Percentiles rank a stretch among this genome's conserved stretches.
Evolutionary conservation across 2,888 invertebrate species (phyloP).

Genomic region (Orthonychiurus folsomi): DNA sequence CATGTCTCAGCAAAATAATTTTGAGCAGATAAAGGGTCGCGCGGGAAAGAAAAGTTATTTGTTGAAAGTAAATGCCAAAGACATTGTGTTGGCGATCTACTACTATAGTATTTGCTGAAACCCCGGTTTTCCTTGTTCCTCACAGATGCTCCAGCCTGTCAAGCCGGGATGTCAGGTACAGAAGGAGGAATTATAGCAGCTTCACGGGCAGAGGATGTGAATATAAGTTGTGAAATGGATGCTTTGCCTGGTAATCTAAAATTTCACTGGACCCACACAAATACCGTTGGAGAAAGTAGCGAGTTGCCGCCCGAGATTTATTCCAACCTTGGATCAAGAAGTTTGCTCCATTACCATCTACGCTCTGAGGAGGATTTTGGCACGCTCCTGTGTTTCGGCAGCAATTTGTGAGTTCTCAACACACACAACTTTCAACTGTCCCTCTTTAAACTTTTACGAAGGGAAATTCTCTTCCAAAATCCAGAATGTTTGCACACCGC

Average conservation of each 20-base stretch:
- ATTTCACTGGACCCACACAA: constrained; percentile 40
- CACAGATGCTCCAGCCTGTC: constrained; percentile 40
- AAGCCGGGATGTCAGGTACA: constrained; percentile 39
- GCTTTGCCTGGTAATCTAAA: constrained; percentile 39
- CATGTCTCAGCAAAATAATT: no score
- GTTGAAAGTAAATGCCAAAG: no score
- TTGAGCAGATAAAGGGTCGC: no score
- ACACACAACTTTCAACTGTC: no score
- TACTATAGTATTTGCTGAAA: no score
- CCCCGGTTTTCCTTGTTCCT: no score
- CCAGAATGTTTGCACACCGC: no score
- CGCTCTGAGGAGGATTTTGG: constrained; percentile 41
- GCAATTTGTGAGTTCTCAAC: constrained; percentile 26
- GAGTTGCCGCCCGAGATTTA: constrained; percentile 38
- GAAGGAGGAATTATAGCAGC: constrained; percentile 39
- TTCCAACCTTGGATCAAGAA: constrained; percentile 37
- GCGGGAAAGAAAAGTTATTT: no score
- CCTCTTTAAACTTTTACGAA: neutral
- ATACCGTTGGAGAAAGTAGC: constrained; percentile 38
- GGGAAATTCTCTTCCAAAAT: no score
- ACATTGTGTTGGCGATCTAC: no score
- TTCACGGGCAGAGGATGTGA: constrained; percentile 36
- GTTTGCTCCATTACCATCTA: constrained; percentile 40
- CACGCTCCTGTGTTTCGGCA: constrained; percentile 40
- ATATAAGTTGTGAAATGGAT: constrained; percentile 40